phyloP scores from a whole-genome alignment of 2,113 vertebrate genomes.

The Pollimyrus isidori region DNA sequence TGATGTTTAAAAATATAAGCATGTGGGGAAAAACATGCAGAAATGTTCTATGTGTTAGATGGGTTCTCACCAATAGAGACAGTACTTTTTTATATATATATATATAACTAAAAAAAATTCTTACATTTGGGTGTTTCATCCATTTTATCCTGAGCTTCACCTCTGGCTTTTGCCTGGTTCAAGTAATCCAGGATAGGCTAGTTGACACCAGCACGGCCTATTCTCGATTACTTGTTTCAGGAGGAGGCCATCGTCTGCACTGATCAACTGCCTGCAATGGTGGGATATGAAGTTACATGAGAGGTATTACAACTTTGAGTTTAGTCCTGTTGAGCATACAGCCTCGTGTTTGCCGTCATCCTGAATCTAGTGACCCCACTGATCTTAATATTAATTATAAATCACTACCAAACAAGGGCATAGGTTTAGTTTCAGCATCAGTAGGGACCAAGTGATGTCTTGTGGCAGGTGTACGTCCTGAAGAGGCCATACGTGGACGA shows the following conservation, averaged over 20 bases:
- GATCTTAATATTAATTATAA: not conserved
- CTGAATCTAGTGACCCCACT: not conserved
- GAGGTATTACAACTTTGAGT: not conserved
- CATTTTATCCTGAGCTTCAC: not conserved
- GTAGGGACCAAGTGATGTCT: not conserved
- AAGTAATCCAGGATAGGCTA: slow-evolving; percentile 95
- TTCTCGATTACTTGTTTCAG: slow-evolving; percentile 81
- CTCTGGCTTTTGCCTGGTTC: slow-evolving; percentile 61
- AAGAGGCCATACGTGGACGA: slow-evolving; percentile 83
- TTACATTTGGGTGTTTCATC: not conserved
- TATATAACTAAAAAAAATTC: not conserved
- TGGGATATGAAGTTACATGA: not conserved
- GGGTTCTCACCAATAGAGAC: not conserved
- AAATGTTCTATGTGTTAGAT: not conserved
- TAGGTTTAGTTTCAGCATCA: not conserved
- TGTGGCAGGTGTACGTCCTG: slow-evolving; percentile 75
- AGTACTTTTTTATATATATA: too few species aligned
- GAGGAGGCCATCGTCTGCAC: slow-evolving; percentile 36
- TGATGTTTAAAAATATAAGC: not conserved
- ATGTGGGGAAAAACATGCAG: not conserved
- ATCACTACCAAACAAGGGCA: not conserved
- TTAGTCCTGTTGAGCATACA: not conserved
- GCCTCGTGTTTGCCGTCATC: not conserved
- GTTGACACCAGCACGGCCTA: slow-evolving; percentile 64
- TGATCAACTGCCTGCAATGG: not conserved